These are phyloP conservation scores for Tachyglossus aculeatus DNA, from an alignment of 2,797 vertebrate species.

Conservation along the genomic window DNA sequence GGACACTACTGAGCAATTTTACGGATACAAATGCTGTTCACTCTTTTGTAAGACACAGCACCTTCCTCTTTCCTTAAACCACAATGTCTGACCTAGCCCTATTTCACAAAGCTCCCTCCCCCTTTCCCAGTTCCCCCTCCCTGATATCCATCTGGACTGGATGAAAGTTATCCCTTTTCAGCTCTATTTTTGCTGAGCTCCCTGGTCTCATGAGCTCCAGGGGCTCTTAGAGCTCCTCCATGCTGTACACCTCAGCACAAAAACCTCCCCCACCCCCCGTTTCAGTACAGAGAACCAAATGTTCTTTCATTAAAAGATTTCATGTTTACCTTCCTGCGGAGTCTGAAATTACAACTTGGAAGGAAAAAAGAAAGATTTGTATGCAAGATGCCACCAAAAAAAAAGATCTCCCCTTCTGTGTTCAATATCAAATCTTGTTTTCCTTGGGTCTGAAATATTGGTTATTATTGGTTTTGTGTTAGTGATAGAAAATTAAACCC, in stretches of 20 bases:
- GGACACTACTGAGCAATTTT: no score
- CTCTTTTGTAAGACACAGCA: no score
- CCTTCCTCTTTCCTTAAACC: no score
- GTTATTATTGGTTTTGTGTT: no score
- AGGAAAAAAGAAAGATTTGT: background rate
- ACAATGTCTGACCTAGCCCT: no score
- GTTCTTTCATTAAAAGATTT: constrained; percentile 28
- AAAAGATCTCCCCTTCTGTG: background rate
- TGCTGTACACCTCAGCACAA: background rate
- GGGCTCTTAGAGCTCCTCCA: background rate
- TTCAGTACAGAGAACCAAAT: constrained; percentile 1
- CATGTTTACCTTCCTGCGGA: background rate
- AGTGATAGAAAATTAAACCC: no score
- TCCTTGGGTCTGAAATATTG: no score
- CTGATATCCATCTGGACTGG: background rate
- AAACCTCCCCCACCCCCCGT: background rate
- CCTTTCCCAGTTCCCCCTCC: background rate
- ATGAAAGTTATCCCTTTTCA: background rate
- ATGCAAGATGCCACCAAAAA: background rate
- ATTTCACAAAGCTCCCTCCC: background rate
- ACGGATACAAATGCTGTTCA: no score
- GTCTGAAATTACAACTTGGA: background rate
- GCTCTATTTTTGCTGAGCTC: background rate
- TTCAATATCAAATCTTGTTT: no score
- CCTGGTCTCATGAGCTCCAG: accelerated